Conservation (phyloP, 2,888 invertebrate species). For the Dryomyza anilis region DNA sequence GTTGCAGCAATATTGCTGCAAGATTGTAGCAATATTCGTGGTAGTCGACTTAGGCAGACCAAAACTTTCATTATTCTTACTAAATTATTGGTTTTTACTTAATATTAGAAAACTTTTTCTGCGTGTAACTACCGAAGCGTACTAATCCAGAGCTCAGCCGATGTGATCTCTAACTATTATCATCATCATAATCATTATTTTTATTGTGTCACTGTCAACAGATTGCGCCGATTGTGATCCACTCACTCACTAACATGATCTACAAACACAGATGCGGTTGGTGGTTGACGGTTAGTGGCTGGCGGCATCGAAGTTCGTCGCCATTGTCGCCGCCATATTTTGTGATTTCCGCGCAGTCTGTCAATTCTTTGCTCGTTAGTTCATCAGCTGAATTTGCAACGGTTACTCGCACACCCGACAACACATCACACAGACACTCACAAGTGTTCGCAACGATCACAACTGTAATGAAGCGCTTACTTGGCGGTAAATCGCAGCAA, state of each 20-base stretch:
- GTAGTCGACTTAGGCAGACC: no score
- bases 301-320: background rate
- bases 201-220: slow-evolving; percentile 23
- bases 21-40: no score
- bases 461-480: no score
- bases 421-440: background rate
- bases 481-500: no score
- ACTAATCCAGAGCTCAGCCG: background rate
- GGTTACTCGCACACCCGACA: slow-evolving; percentile 12
- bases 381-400: slow-evolving; percentile 12
- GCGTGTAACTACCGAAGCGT: no score
- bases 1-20: no score
- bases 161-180: background rate
- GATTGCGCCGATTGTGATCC: no score
- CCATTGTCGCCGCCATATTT: background rate
- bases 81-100: no score
- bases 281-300: no score
- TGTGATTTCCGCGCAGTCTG: slow-evolving; percentile 15
- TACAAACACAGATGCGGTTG: no score
- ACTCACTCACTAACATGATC: background rate
- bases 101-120: no score
- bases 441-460: background rate
- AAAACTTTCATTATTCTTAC: no score
- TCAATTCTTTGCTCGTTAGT: slow-evolving; percentile 4
- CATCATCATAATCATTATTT: background rate